Evolutionary conservation across 2,888 invertebrate genomes (phyloP), one percentile per base, ranked within the genome.

Genomic region (Dynastes grantii): DNA sequence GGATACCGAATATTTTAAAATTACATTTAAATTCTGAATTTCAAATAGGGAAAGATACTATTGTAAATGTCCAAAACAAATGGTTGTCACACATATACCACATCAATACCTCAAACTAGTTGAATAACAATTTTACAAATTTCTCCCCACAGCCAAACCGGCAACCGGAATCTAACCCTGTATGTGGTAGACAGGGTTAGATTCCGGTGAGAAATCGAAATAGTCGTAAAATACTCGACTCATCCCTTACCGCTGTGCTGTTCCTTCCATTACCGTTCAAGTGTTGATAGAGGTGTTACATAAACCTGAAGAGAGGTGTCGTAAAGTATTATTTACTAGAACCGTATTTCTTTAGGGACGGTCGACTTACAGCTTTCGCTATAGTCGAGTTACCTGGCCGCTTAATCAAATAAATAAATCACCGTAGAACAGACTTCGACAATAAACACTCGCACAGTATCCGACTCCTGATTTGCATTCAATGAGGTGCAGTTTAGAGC

Each of bases 361-460:
- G 53, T 16, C 13, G 13, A 53, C 53, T 53, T 53, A 53, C 55
- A 22, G 29, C 63, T 29, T 63, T 32, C 29, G 13, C 32, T 32
- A 29, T 13, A 63, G 63, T 13, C 27, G 32, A 29, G 22, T 13
- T 63, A 63, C 27, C 63, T 63, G 5, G n/a, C 11, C 32, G 63
- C 1, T 63, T 32, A 63, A 63, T 32, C 63, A n/a, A 32, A 32
- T 32, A 63, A 63, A 63, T 63, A 63, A 63, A 63, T 63, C 32
- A 63, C 27, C 29, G 32, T 13, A 29, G 63, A 32, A 63, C 27
- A 32, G 32, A 63, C 63, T 63, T 32, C 63, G 8, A 63, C 29
- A 58, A 45, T 58, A 58, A 63, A 63, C 27, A 63, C 29, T 63
- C 29, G 63, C 32, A 27, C 32, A 29, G 29, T 9, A 29, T 63